Conservation (phyloP, 2,797 vertebrate genomes). For the Betta splendens region DNA sequence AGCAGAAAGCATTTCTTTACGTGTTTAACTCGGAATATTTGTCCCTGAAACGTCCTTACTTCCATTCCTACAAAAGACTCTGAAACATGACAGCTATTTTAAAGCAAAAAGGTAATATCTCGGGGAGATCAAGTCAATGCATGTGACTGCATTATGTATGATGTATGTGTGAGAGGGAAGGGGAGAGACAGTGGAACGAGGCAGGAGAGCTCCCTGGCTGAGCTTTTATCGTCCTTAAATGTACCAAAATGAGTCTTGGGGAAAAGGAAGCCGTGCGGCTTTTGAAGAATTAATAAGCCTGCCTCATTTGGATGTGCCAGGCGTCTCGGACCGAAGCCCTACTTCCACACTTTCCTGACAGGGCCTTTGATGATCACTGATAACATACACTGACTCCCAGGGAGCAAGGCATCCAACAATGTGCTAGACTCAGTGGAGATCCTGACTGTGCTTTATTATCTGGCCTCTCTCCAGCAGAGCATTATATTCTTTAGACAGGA, state of each 20-base stretch:
- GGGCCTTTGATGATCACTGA: slow-evolving; percentile 82
- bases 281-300: slow-evolving; percentile 83
- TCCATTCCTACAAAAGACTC: slow-evolving; percentile 52
- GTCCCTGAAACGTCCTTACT: slow-evolving; percentile 57
- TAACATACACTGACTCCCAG: slow-evolving; percentile 72
- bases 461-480: slow-evolving; percentile 65
- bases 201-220: slow-evolving; percentile 50
- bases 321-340: slow-evolving; percentile 67
- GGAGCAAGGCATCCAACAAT: slow-evolving; percentile 72
- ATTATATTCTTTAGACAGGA: slow-evolving; percentile 61
- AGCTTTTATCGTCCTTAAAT: slow-evolving; percentile 80
- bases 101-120: slow-evolving; percentile 52
- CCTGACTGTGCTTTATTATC: slow-evolving; percentile 76
- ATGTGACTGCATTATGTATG: slow-evolving; percentile 69
- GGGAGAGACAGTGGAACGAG: slow-evolving; percentile 34
- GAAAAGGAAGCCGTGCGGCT: slow-evolving; percentile 62
- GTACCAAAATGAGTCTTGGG: slow-evolving; percentile 79
- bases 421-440: slow-evolving; percentile 73
- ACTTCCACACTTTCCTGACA: slow-evolving; percentile 81
- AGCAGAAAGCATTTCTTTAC: slow-evolving; percentile 16
- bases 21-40: slow-evolving; percentile 17
- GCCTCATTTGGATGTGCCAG: slow-evolving; percentile 74
- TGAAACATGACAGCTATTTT: slow-evolving; percentile 59
- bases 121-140: slow-evolving; percentile 50
- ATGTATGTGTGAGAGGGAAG: slow-evolving; percentile 59